phyloP scores from a whole-genome alignment of 1,140 invertebrate species.

The Octopus bimaculoides region DNA sequence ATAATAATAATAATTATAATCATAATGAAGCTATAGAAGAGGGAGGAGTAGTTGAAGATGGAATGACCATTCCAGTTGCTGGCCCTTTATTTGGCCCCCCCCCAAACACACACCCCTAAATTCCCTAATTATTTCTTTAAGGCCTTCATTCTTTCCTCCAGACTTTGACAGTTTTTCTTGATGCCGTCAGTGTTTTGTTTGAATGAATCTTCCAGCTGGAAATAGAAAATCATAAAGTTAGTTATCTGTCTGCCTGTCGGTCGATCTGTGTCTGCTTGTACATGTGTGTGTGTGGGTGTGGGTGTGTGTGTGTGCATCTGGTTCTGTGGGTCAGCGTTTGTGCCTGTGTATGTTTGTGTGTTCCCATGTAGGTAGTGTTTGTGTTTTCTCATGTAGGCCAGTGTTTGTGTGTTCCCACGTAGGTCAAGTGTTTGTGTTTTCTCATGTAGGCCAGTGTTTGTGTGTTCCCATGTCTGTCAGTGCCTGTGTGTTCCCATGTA shows the following conservation, averaged over 20 bases:
- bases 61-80: too few relatives aligned
- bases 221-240: slow-evolving; percentile 16
- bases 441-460: too few relatives aligned
- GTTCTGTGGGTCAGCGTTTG: not conserved
- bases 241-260: not conserved
- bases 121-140: slow-evolving; percentile 46
- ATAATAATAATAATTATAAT: too few relatives aligned
- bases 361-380: not conserved
- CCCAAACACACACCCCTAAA: too few relatives aligned
- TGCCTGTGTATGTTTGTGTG: not conserved
- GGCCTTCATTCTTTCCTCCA: slow-evolving; percentile 71
- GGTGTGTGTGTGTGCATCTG: not conserved
- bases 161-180: slow-evolving; percentile 67
- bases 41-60: too few relatives aligned
- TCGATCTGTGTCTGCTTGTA: not conserved
- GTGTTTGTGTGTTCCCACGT: too few relatives aligned
- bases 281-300: not conserved
- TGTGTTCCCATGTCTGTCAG: too few relatives aligned
- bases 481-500: too few relatives aligned
- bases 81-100: too few relatives aligned
- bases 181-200: slow-evolving; percentile 41
- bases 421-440: too few relatives aligned
- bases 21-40: too few relatives aligned
- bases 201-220: slow-evolving; percentile 44
- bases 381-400: not conserved